These are phyloP conservation scores for Julus scandinavius DNA, from an alignment of 2,888 invertebrate genomes.

Conservation along the genomic window DNA sequence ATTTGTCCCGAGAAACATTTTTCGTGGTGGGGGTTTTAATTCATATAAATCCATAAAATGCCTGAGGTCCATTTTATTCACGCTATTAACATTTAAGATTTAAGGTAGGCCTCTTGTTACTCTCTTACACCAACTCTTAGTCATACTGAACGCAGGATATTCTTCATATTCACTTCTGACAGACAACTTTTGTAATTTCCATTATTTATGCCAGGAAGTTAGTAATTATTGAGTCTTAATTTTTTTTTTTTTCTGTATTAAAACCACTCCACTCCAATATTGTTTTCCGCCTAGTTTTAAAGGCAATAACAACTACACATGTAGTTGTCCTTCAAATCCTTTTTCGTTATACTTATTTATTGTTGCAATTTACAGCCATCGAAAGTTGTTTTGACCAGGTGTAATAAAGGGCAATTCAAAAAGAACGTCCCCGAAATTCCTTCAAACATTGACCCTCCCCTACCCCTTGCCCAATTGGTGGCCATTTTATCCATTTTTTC, in stretches of 20 bases:
- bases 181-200: background rate
- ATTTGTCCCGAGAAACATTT: background rate
- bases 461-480: too few species aligned
- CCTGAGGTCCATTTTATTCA: too few species aligned
- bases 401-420: background rate
- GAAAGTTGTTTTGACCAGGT: conserved; percentile 7
- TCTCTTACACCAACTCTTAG: background rate
- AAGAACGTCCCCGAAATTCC: too few species aligned
- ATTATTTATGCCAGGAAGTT: conserved; percentile 30
- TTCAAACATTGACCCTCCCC: too few species aligned
- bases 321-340: background rate
- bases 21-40: too few species aligned
- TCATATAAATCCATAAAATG: too few species aligned
- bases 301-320: background rate
- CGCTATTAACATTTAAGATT: too few species aligned
- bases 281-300: background rate
- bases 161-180: background rate
- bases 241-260: background rate
- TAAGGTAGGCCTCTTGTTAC: background rate
- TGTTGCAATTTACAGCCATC: background rate
- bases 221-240: background rate
- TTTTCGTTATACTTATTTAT: background rate
- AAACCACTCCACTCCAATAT: background rate
- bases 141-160: background rate
- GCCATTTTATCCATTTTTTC: background rate